Percentiles rank a stretch among this genome's conserved stretches.
phyloP scores from a whole-genome alignment of 2,113 vertebrate genomes.

The Cervus canadensis region DNA sequence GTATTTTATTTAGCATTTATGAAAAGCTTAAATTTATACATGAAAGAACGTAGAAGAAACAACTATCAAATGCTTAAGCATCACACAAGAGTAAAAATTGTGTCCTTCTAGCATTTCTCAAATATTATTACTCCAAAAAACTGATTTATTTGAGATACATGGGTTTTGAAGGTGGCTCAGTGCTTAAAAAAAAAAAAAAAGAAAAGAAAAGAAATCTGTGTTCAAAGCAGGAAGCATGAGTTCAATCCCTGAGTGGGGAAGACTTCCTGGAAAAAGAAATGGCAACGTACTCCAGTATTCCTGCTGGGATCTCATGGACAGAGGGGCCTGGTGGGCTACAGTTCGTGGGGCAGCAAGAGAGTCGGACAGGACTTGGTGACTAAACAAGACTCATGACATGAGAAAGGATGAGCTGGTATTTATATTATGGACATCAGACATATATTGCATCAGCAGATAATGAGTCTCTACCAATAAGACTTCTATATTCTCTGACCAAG shows the following conservation, averaged over 20 bases:
- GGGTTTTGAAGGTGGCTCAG: background rate
- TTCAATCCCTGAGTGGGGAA: background rate
- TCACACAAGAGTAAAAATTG: background rate
- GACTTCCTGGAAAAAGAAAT: background rate
- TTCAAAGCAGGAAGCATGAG: background rate
- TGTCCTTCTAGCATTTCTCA: background rate
- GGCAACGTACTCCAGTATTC: background rate
- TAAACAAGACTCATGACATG: background rate
- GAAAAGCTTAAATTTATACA: background rate
- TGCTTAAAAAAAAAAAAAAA: background rate
- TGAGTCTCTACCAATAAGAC: background rate
- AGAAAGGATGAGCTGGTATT: background rate
- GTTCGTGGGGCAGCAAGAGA: accelerated
- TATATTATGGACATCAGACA: background rate
- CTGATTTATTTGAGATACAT: background rate
- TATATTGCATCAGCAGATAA: background rate
- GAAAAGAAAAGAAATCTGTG: background rate
- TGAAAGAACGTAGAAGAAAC: background rate
- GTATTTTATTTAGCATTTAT: background rate
- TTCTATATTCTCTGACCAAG: background rate
- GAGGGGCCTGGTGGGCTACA: background rate
- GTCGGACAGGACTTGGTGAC: background rate
- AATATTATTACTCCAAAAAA: background rate
- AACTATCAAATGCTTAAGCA: background rate
- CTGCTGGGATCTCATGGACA: background rate